Evolutionary conservation across 2,888 invertebrate genomes (phyloP).

Genomic region (Aporophyla nigra): DNA sequence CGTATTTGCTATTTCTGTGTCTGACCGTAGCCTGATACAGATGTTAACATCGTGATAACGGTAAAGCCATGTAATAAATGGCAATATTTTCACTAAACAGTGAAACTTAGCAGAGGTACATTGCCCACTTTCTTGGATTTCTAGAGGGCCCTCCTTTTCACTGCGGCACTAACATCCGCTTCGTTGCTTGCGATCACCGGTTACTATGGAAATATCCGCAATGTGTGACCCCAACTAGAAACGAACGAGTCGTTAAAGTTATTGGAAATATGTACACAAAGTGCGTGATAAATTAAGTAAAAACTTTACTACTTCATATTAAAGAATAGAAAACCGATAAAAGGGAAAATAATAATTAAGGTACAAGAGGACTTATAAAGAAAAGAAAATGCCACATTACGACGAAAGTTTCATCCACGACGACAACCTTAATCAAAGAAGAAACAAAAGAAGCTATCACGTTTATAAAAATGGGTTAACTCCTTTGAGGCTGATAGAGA

Average conservation of each 20-base stretch:
- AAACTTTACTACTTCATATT: constrained; percentile 10
- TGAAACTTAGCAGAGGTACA: constrained; percentile 62
- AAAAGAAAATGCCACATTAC: constrained; percentile 88
- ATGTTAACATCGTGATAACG: constrained; percentile 35
- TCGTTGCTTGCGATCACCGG: constrained; percentile 71
- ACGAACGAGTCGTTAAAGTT: constrained; percentile 53
- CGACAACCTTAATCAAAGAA: constrained; percentile 87
- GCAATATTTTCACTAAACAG: constrained; percentile 58
- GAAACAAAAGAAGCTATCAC: constrained; percentile 89
- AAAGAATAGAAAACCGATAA: background rate
- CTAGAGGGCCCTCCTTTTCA: constrained; percentile 85
- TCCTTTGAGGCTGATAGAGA: constrained; percentile 80
- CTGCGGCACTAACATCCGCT: constrained; percentile 74
- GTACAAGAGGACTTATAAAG: constrained; percentile 16
- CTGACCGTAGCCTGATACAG: constrained; percentile 70
- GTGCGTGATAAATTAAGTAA: background rate
- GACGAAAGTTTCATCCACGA: constrained; percentile 89
- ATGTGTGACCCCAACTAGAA: constrained; percentile 69
- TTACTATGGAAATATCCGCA: constrained; percentile 75
- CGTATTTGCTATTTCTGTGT: constrained; percentile 84
- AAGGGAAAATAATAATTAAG: constrained; percentile 7
- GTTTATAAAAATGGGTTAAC: constrained; percentile 87
- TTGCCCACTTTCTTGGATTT: constrained; percentile 85
- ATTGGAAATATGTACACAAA: constrained; percentile 35
- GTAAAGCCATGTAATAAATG: constrained; percentile 43